Base-by-base conservation (phyloP, 2,797 vertebrate genomes). In the Netta rufina region DNA sequence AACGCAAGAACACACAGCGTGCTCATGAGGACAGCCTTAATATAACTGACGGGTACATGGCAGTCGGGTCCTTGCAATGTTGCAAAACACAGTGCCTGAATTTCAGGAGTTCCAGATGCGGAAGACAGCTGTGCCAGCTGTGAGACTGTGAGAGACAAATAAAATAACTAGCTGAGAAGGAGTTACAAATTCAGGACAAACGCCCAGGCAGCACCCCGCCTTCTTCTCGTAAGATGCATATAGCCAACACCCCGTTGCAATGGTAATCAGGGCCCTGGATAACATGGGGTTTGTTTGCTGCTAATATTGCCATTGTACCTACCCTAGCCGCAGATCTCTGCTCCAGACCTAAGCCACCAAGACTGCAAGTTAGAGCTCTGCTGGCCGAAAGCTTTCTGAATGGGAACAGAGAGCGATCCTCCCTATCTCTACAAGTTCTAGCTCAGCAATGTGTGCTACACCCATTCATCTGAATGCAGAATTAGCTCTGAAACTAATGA, bases 391-490 rank as follows among this genome's bases (percentile, higher is more conserved):
- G 9, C 41, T 64, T 73, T 84, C 54, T n/a, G 38, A 77, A 64
- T n/a, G 61, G 65, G 24, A 90, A 58, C 53, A 58, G 53, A 38
- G 85, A 72, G 80, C 65, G 60, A 62, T 80, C 77, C 41, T 71
- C 6, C 6, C 69, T 89, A 62, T 85, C 92, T 90, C 86, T 65
- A 21, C 81, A 90, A 39, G 58, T 85, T 88, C 74, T 84, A 84
- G 90, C 75, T 66, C 8, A 3, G 87, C 30, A 2, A 28, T 51
- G 25, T 65, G 72, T 87, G 87, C 78, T 93, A 92, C 91, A 47
- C 92, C 89, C 87, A 91, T 93, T 94, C 92, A 96, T 95, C 86
- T 91, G 84, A 93, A 93, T 93, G 89, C 95, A 95, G 88, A 95
- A 92, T 84, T 94, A 82, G 41, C 71, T 89, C 94, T 69, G 85